Evolutionary conservation across 1,140 invertebrate species (phyloP).

Genomic region (Drosophila parabipectinata): DNA sequence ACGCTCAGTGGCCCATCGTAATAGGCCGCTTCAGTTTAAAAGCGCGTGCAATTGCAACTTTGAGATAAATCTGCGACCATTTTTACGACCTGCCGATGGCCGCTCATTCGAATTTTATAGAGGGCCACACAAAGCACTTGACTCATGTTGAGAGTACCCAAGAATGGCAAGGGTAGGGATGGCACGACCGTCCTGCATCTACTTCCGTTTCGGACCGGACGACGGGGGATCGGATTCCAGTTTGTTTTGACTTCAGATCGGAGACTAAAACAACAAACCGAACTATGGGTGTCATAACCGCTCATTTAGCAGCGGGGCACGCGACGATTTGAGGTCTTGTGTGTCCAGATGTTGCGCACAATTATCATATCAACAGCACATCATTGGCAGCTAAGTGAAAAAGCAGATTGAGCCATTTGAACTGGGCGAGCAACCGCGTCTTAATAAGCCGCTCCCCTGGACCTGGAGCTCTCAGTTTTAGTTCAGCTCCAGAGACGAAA

Average conservation of each 20-base stretch:
- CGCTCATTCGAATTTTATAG: slow-evolving; percentile 50
- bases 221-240: slow-evolving; percentile 31
- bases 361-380: slow-evolving; percentile 79
- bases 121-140: slow-evolving; percentile 69
- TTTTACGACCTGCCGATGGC: slow-evolving; percentile 42
- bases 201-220: slow-evolving; percentile 62
- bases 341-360: slow-evolving; percentile 71
- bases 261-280: slow-evolving; percentile 54
- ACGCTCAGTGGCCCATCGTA: slow-evolving; percentile 17
- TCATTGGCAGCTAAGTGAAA: slow-evolving; percentile 76
- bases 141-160: slow-evolving; percentile 53
- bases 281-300: slow-evolving; percentile 73
- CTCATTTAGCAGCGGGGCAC: slow-evolving; percentile 40
- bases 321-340: slow-evolving; percentile 47
- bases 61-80: slow-evolving; percentile 48
- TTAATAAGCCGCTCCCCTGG: slow-evolving; percentile 47
- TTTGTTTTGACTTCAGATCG: slow-evolving; percentile 68
- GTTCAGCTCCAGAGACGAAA: slow-evolving; percentile 16
- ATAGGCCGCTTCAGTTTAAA: slow-evolving; percentile 38
- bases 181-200: slow-evolving; percentile 22
- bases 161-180: slow-evolving; percentile 6
- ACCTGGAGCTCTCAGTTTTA: slow-evolving; percentile 47
- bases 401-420: slow-evolving; percentile 64
- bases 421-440: slow-evolving; percentile 20
- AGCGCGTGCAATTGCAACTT: slow-evolving; percentile 64